A percentile compares a stretch with the other conserved stretches of the same genome.
Evolutionary conservation across 2,888 invertebrate species (phyloP).

Genomic region (Acleris holmiana): DNA sequence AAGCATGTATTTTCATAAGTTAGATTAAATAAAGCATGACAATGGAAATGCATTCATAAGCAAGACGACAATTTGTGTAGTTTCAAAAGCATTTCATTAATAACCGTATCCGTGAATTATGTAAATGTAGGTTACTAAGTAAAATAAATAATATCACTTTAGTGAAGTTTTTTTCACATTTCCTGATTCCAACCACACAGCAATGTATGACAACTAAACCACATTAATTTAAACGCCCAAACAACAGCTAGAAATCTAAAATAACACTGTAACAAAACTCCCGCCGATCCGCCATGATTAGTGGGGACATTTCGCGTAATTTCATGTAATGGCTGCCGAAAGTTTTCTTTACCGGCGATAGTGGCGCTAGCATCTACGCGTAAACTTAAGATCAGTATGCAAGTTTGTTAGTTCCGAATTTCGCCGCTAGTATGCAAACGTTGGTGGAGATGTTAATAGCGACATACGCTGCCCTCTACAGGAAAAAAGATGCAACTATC

Average conservation of each 20-base stretch:
- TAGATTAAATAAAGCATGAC: too few relatives aligned
- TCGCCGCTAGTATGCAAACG: conserved; percentile 7
- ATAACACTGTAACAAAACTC: conserved; percentile 41
- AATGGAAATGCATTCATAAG: too few relatives aligned
- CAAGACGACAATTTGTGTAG: too few relatives aligned
- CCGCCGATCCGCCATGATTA: conserved; percentile 52
- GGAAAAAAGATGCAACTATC: too few relatives aligned
- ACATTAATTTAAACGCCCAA: conserved; percentile 17
- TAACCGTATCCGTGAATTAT: too few relatives aligned
- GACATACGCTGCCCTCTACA: conserved; percentile 44
- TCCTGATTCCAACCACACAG: too few relatives aligned
- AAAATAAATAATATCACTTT: too few relatives aligned
- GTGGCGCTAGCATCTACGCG: conserved; percentile 9
- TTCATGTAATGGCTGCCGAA: conserved; percentile 57
- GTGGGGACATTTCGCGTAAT: conserved; percentile 49
- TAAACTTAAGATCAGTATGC: conserved; percentile 1
- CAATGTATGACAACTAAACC: background rate
- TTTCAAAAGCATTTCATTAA: too few relatives aligned
- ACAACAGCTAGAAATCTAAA: conserved; percentile 36
- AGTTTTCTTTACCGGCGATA: conserved; percentile 3
- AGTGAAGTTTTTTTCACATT: too few relatives aligned
- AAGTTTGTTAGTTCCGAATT: conserved; percentile 10
- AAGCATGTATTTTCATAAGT: too few relatives aligned
- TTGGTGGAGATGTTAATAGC: conserved; percentile 29
- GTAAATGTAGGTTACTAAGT: too few relatives aligned